Evolutionary conservation across 1,140 invertebrate genomes (phyloP), one percentile per base, ranked within the genome.

Genomic region (Sarcophaga peregrina): DNA sequence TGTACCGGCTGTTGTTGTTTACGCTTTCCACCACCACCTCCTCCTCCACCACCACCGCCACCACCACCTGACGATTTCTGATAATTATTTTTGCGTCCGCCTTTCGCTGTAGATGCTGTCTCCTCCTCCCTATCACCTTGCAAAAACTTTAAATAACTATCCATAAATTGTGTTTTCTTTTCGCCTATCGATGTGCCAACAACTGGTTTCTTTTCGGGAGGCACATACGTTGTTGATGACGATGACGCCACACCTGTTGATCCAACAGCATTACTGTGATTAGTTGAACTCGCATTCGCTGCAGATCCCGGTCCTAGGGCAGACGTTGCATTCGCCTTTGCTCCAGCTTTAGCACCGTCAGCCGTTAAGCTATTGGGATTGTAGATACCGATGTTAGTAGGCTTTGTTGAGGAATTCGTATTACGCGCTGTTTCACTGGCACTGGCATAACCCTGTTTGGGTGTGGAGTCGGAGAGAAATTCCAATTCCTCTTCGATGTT

Each of bases 401-500:
- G 13, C 37, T 72, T 82, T 17, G 48, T 52, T 20, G 80, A 62
- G 48, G 85, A 85, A 82, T 88, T 87, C 25, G 87, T 86, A 82
- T 86, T 84, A 73, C 87, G 86, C 9, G 89, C 86, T 91, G 91
- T 85, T 90, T 91, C 89, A 90, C 85, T 52, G 84, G 81, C n/a
- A 84, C 72, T 25, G 82, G 86, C 90, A 91, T 91, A 89, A 1
- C 88, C 87, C 83, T 89, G 88, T 87, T 92, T 92, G 87, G 92
- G 84, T 10, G 85, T 91, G 82, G 92, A 91, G 91, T 93, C 93
- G 89, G 93, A 93, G 90, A 96, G 91, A 91, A 95, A 96, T 90
- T 94, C 94, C 87, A 96, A 91, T 91, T 96, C 95, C 91, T 96
- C 95, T 90, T 96, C 95, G 90, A 96, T 96, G 92, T 96, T 95